A percentile compares a stretch with the other conserved stretches of the same genome.
Evolutionary conservation across 2,113 vertebrate genomes (phyloP).

Genomic region (Channa argus): DNA sequence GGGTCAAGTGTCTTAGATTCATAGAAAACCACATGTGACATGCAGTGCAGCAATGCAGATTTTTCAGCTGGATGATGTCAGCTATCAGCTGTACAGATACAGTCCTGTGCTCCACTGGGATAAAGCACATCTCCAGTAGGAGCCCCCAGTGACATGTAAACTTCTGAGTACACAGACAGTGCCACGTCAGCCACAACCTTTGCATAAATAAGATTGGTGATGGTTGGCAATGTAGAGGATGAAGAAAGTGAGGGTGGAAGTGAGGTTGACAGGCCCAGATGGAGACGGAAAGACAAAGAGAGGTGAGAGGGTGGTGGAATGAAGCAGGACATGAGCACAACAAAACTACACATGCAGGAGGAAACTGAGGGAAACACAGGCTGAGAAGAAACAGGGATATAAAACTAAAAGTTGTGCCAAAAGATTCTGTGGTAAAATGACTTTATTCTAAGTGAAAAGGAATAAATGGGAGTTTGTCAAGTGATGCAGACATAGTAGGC

Average conservation of each 20-base stretch:
- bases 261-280: slow-evolving; percentile 67
- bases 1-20: background rate
- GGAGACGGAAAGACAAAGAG: slow-evolving; percentile 52
- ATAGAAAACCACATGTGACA: slow-evolving; percentile 6
- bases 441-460: background rate
- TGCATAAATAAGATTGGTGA: slow-evolving; percentile 45
- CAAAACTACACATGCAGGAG: slow-evolving; percentile 16
- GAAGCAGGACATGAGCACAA: slow-evolving; percentile 22
- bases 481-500: slow-evolving; percentile 8
- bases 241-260: slow-evolving; percentile 58
- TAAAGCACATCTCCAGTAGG: slow-evolving; percentile 33
- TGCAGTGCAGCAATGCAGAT: background rate
- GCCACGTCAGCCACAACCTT: slow-evolving; percentile 40
- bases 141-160: slow-evolving; percentile 37
- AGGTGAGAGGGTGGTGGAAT: background rate
- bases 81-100: background rate
- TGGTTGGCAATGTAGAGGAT: slow-evolving; percentile 21
- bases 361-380: slow-evolving; percentile 16
- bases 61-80: background rate
- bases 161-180: slow-evolving; percentile 37
- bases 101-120: background rate
- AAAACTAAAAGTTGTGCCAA: background rate
- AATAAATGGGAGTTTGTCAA: slow-evolving; percentile 14
- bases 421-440: background rate
- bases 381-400: background rate